phyloP scores from a whole-genome alignment of 2,113 vertebrate species.

The Pyxicephalus adspersus region DNA sequence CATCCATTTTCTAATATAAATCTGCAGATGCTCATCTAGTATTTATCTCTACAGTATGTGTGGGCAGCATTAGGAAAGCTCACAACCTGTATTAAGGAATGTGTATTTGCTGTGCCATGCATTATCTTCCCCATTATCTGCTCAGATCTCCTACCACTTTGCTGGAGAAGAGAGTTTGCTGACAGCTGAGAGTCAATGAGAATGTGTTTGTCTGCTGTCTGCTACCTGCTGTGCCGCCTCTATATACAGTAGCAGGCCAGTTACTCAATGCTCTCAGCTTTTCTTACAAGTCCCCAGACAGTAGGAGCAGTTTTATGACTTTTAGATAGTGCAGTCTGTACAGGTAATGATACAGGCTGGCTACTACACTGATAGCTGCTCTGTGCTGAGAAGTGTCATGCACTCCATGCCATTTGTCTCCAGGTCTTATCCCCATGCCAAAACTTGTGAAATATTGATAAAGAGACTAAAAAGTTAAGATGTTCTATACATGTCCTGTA shows the following conservation, averaged over 20 bases:
- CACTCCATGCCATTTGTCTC: not conserved
- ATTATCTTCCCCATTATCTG: slow-evolving; percentile 8
- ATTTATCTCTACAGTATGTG: not conserved
- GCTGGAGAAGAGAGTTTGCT: slow-evolving; percentile 17
- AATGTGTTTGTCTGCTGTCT: slow-evolving; percentile 9
- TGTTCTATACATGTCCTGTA: too few species aligned
- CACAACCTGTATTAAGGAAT: not conserved
- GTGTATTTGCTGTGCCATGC: not conserved
- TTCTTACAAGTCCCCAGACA: slow-evolving; percentile 21
- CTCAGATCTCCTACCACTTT: not conserved
- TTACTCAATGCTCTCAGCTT: not conserved
- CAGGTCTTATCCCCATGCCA: not conserved
- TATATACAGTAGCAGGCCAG: slow-evolving; percentile 22
- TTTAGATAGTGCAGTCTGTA: slow-evolving; percentile 20
- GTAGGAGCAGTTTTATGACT: slow-evolving; percentile 4
- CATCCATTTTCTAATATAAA: too few species aligned
- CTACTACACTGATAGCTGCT: not conserved
- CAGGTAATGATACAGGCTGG: slow-evolving; percentile 1
- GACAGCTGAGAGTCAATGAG: not conserved
- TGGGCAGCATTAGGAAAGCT: not conserved
- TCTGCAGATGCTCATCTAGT: too few species aligned
- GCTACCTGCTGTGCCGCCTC: not conserved
- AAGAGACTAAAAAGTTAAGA: too few species aligned
- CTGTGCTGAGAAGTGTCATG: too few species aligned
- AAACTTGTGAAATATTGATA: too few species aligned